These are phyloP conservation scores for Staurois parvus DNA, from an alignment of 2,797 vertebrate genomes.

Conservation along the genomic window DNA sequence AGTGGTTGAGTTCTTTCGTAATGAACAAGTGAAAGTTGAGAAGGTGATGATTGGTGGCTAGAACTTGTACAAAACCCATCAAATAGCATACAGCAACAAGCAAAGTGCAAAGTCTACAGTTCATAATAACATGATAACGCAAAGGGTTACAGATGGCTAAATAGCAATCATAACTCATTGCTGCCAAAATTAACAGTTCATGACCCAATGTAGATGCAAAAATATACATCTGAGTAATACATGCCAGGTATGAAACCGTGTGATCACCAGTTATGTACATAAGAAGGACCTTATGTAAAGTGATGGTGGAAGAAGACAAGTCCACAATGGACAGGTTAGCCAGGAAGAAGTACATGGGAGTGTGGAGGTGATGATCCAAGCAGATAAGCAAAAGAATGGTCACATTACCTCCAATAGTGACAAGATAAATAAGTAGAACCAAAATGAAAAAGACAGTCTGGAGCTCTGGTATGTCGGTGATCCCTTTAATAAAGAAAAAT, in stretches of 20 bases:
- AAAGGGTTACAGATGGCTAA: slow-evolving; percentile 30
- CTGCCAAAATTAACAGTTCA: slow-evolving; percentile 37
- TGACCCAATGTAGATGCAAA: slow-evolving; percentile 40
- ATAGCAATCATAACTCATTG: slow-evolving; percentile 42
- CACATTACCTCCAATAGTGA: slow-evolving; percentile 36
- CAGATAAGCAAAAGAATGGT: slow-evolving; percentile 32
- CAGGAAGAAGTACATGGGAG: slow-evolving; percentile 39
- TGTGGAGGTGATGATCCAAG: slow-evolving; percentile 21
- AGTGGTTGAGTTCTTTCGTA: slow-evolving; percentile 36
- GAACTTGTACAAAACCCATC: slow-evolving; percentile 25
- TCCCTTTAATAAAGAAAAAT: slow-evolving; percentile 38
- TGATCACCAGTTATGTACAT: slow-evolving; percentile 15
- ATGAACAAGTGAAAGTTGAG: slow-evolving; percentile 28
- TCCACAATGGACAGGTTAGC: slow-evolving; percentile 37
- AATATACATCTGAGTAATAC: slow-evolving; percentile 37
- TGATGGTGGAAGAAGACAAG: slow-evolving; percentile 32
- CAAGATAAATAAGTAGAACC: too few species aligned
- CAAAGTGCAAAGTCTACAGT: not conserved
- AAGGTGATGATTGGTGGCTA: slow-evolving; percentile 22
- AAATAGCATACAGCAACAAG: slow-evolving; percentile 12
- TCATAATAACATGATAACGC: slow-evolving; percentile 47
- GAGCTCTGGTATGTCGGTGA: slow-evolving; percentile 29
- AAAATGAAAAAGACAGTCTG: slow-evolving; percentile 27
- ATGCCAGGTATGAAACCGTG: slow-evolving; percentile 1
- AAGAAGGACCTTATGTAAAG: slow-evolving; percentile 26